Base-by-base conservation (phyloP, 1,140 invertebrate genomes). In the Drosophila biarmipes region DNA sequence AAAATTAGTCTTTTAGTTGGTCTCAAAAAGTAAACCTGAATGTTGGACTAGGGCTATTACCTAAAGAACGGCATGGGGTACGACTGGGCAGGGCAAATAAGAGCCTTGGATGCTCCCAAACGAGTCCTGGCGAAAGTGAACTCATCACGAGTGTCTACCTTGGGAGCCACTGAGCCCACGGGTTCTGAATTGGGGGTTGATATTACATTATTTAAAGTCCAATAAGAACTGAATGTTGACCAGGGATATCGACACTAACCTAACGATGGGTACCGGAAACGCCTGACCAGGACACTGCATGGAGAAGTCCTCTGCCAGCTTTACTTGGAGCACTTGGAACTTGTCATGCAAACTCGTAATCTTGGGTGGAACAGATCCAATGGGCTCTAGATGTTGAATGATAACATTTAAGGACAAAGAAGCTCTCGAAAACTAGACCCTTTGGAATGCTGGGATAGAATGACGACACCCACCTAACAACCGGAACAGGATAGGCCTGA, bases 351-450 rank as follows among this genome's bases (percentile, higher is more conserved):
- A 53, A 92, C 95, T 93, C 92, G 93, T 92, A 40, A 95, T 93
- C 92, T 94, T 95, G 38, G 95, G 95, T 42, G 94, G 93, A 80
- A 94, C 94, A 84, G 94, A 95, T 81, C 95, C 95, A 85, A 96
- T 93, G 14, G 95, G 95, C 91, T 96, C 95, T 96, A 93, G 11
- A 10, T 52, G 37, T 69, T 91, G 63, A 11, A 27, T 24, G 4
- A 14, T 46, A 17, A 27, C 8, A 42, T 7, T n/a, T 29, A 6
- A 17, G 2, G 27, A 7, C 24, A 8, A 48, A 29, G 27, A 34
- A 12, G 7, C 14, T n/a, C 38, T 24, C 21, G 5, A 43, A 29
- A 37, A 1, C 6, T 27, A 4, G 5, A 6, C 8, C n/a, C 19
- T 34, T 49, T 40, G 12, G 24, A 56, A 67, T 57, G 55, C 58